Evolutionary conservation across 2,113 vertebrate species (phyloP), one percentile per base, ranked within the genome.

Genomic region (Trochalopteron elliotii): DNA sequence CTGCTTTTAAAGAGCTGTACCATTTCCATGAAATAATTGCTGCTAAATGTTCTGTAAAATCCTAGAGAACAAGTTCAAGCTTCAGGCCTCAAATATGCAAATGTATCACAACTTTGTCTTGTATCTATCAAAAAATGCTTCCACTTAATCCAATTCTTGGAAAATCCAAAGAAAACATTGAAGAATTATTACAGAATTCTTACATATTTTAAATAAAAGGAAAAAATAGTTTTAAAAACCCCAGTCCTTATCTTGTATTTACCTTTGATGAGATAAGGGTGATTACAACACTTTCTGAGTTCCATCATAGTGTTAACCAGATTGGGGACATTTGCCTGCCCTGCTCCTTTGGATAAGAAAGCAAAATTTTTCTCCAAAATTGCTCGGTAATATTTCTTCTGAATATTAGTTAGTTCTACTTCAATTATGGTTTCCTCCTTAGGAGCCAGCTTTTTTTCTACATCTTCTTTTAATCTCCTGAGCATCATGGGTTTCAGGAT

Each of bases 241-340:
- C n/a, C 8, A 17, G 19, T n/a, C 39, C 47, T 76, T 53, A 52
- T 56, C 14, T 33, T n/a, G 10, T 27, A 52, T 18, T 91, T 98
- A 99, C 99, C 99, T 99, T 99, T 99, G 95, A 99, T 99, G 97
- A 99, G 99, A 98, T 99, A 99, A 40, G 99, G 99, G 91, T 99
- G 99, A 98, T 99, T 99, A 95, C 99, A 99, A 93, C 99, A 99
- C 91, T 99, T 99, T 78, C 99, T 98, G 87, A 99, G 98, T 97
- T 99, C 99, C 99, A 99, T 99, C 99, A 99, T 99, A 60, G 99
- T 99, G 97, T 99, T 99, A 79, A 99, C 99, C 84, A 99, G 98
- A 91, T 99, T 99, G 86, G 99, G 99, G 50, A 99, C 99, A 44
- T 99, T 99, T 39, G 99, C 98, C 92, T 99, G 99, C 47, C 99